These are phyloP conservation scores for Eulithis prunata DNA, from an alignment of 2,888 invertebrate species.

Conservation along the genomic window DNA sequence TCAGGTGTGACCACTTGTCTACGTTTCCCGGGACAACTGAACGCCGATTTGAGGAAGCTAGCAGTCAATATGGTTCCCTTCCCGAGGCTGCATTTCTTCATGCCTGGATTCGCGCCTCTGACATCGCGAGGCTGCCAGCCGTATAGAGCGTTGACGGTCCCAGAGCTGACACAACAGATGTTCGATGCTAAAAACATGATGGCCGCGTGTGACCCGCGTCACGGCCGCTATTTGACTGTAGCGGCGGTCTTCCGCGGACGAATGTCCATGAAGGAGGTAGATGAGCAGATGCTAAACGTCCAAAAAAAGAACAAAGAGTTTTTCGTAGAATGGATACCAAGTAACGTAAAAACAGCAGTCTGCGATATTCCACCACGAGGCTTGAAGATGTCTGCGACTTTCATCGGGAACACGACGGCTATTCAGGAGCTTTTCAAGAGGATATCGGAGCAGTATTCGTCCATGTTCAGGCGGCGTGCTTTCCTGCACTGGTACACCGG, in stretches of 20 bases:
- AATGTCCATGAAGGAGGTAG: conserved; percentile 97
- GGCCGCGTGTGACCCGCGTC: conserved; percentile 96
- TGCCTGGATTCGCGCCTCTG: conserved; percentile 86
- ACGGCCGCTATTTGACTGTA: conserved; percentile 94
- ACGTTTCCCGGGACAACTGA: conserved; percentile 72
- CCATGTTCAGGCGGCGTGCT: conserved; percentile 97
- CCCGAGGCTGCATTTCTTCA: conserved; percentile 86
- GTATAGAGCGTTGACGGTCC: conserved; percentile 93
- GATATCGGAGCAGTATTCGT: conserved; percentile 92
- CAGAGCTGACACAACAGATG: conserved; percentile 94
- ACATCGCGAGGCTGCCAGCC: conserved; percentile 92
- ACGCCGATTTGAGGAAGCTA: conserved; percentile 89
- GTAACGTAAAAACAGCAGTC: conserved; percentile 91
- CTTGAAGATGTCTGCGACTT: conserved; percentile 94
- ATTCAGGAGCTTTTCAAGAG: conserved; percentile 95
- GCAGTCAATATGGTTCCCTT: conserved; percentile 87
- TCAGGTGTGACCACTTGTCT: conserved; percentile 75
- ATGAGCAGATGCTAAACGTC: conserved; percentile 91
- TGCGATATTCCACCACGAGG: conserved; percentile 90
- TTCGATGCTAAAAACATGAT: conserved; percentile 98
- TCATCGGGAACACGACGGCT: conserved; percentile 93
- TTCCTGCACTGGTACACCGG: conserved; percentile 98
- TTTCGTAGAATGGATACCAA: conserved; percentile 92
- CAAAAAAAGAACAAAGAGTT: conserved; percentile 90
- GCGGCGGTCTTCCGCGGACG: conserved; percentile 94